Evolutionary conservation across 2,888 invertebrate species (phyloP), one percentile per base, ranked within the genome.

Genomic region (Ecliptopera silaceata): DNA sequence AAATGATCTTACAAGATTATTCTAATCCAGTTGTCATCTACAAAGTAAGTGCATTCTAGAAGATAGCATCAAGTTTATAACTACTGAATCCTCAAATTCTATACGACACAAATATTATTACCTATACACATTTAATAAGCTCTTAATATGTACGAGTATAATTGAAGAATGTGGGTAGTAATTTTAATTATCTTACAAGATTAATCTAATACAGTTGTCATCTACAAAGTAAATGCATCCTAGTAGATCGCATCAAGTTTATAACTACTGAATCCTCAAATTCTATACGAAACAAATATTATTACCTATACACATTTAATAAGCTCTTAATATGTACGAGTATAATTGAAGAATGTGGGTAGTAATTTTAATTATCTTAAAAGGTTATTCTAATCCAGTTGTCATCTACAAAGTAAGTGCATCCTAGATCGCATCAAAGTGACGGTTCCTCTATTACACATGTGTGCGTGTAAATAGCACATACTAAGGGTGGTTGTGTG

Each of bases 401-500:
- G 22, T 34, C 13, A 57, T 64, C 56, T 59, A 47, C 22, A 47
- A 42, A 31, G n/a, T 20, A 41, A 65, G 42, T 48, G 52, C 55
- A 64, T 66, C 63, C 64, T 64, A 56, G 45, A 31, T 38, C 26
- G 45, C 20, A 49, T 49, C 29, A 45, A 49, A 39, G 38, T 36
- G 45, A 53, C 10, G 50, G 49, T 59, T 58, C 48, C 42, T 54
- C 39, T 31, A 43, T 43, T 2, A 8, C 29, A 5, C 12, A 12
- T 42, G 48, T 58, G 58, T 53, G 58, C 20, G 48, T 69, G 67
- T 56, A 64, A 50, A 61, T 55, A 36, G n/a, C 11, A 29, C 15
- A 45, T 20, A 52, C 18, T 53, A 70, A 72, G 75, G 72, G 74
- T 70, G 76, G 76, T 64, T 71, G 82, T 86, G 84, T 84, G 87